Conservation (phyloP, 1,140 invertebrate species). For the Xylocopa sonorina region DNA sequence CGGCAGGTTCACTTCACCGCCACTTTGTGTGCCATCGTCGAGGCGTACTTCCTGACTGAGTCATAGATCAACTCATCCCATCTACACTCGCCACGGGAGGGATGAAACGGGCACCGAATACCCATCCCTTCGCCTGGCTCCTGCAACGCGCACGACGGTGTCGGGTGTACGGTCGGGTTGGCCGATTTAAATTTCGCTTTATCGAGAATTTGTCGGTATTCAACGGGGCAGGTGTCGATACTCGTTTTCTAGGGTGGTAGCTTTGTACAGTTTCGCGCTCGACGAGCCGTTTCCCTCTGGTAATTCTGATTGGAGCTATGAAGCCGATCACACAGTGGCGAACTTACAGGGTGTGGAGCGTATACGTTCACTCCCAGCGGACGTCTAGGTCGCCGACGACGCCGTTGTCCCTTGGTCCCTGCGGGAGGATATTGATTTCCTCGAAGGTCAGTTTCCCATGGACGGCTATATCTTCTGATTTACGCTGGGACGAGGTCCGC, state of each 20-base stretch:
- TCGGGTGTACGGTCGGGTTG: too few species aligned
- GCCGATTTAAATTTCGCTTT: conserved; percentile 16
- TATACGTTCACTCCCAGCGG: conserved; percentile 4
- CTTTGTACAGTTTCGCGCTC: not conserved
- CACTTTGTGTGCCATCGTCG: conserved; percentile 58
- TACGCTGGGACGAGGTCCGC: conserved; percentile 21
- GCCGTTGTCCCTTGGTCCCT: conserved; percentile 34
- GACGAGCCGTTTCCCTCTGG: not conserved
- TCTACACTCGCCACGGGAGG: conserved; percentile 50
- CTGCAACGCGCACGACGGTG: not conserved
- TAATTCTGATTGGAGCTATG: not conserved
- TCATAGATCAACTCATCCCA: conserved; percentile 73
- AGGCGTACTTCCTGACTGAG: conserved; percentile 73
- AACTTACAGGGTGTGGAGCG: not conserved
- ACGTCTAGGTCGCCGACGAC: conserved; percentile 6
- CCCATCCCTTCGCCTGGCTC: conserved; percentile 20
- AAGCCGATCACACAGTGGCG: not conserved
- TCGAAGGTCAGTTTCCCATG: conserved; percentile 61
- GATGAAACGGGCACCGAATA: conserved; percentile 60
- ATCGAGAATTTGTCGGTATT: conserved; percentile 1
- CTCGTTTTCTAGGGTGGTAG: too few species aligned
- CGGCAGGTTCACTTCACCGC: conserved; percentile 62
- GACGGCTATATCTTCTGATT: conserved; percentile 52
- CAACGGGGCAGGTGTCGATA: not conserved
- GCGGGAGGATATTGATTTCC: conserved; percentile 66